phyloP scores from a whole-genome alignment of 2,888 invertebrate species.

The Platycnemis pennipes region DNA sequence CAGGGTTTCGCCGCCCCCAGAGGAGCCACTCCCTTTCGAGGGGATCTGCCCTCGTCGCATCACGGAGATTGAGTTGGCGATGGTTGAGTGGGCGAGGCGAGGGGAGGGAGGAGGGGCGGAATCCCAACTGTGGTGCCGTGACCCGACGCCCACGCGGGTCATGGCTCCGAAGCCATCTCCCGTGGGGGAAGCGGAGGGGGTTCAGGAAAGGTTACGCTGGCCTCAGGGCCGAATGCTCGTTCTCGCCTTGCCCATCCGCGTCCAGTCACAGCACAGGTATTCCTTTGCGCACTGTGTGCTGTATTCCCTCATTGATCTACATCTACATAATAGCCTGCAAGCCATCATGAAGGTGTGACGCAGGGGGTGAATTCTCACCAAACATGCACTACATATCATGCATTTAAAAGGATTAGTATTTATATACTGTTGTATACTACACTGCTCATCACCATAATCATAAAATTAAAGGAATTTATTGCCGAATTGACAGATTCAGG shows the following conservation, averaged over 20 bases:
- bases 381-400: too few relatives aligned
- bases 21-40: too few relatives aligned
- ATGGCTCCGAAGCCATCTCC: not conserved
- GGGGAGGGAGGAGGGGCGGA: not conserved
- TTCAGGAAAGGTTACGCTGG: slow-evolving; percentile 6
- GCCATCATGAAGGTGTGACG: too few relatives aligned
- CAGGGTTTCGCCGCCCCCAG: not conserved
- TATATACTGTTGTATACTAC: too few relatives aligned
- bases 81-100: not conserved
- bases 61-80: not conserved
- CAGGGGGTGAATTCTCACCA: too few relatives aligned
- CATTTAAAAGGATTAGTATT: too few relatives aligned
- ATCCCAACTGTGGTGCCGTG: not conserved
- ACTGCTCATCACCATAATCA: too few relatives aligned
- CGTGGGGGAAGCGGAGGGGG: not conserved
- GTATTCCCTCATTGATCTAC: not conserved
- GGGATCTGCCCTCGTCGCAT: not conserved
- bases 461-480: too few relatives aligned
- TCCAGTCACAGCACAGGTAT: not conserved
- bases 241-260: not conserved
- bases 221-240: not conserved
- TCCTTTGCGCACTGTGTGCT: not conserved
- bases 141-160: slow-evolving; percentile 11
- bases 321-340: too few relatives aligned
- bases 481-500: too few relatives aligned